Percentiles rank a stretch among this genome's conserved stretches.
phyloP scores from a whole-genome alignment of 1,140 invertebrate species.

The Chironomus tepperi region DNA sequence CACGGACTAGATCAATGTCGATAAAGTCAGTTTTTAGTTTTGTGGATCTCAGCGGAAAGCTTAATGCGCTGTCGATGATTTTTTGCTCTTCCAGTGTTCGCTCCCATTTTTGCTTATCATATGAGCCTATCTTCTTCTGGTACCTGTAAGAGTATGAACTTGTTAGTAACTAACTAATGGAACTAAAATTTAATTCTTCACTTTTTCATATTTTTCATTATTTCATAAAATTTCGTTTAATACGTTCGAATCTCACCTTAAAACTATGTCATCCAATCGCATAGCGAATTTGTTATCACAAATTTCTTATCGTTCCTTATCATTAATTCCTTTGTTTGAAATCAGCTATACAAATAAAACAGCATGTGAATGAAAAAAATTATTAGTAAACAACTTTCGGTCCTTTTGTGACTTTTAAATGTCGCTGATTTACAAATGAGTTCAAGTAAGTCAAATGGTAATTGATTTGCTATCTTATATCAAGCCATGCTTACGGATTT shows the following conservation, averaged over 20 bases:
- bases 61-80: conserved; percentile 73
- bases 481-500: too few species aligned
- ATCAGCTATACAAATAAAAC: too few species aligned
- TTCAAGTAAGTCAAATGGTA: too few species aligned
- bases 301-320: not conserved
- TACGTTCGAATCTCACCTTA: not conserved
- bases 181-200: not conserved
- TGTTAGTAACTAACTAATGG: not conserved
- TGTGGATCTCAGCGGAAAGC: conserved; percentile 76
- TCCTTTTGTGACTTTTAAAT: too few species aligned
- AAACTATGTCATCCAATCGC: conserved; percentile 17
- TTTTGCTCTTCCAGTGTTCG: conserved; percentile 79
- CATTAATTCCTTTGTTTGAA: not conserved
- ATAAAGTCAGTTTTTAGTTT: conserved; percentile 88
- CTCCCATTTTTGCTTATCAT: conserved; percentile 96
- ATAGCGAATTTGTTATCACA: conserved; percentile 4
- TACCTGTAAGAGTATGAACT: conserved; percentile 52
- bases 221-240: not conserved
- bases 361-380: too few species aligned
- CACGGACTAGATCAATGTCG: conserved; percentile 89
- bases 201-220: not conserved
- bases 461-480: too few species aligned
- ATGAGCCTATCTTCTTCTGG: conserved; percentile 89
- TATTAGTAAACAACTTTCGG: too few species aligned
- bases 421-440: too few species aligned